Conservation (phyloP, 2,113 vertebrate species). For the Halichoeres trimaculatus region DNA sequence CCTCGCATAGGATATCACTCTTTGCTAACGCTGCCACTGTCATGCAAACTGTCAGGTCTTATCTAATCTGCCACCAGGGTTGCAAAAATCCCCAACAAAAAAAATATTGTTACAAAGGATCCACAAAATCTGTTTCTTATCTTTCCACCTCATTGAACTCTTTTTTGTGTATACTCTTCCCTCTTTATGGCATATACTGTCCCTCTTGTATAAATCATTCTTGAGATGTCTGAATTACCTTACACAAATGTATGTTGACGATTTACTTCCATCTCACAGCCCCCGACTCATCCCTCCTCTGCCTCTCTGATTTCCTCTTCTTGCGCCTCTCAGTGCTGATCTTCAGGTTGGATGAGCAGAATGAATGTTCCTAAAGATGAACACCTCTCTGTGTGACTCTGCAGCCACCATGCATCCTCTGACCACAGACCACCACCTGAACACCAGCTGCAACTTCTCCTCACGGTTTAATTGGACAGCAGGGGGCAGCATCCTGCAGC, state of each 20-base stretch:
- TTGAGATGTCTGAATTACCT: neutral
- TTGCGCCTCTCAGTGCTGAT: slow-evolving; percentile 26
- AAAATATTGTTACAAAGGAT: too few species aligned
- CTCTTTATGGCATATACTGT: slow-evolving; percentile 16
- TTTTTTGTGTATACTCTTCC: slow-evolving; percentile 9
- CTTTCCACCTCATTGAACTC: slow-evolving; percentile 18
- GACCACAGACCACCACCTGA: slow-evolving; percentile 28
- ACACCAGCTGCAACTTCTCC: slow-evolving; percentile 59
- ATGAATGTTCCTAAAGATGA: slow-evolving; percentile 63
- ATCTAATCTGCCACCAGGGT: too few species aligned
- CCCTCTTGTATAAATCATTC: slow-evolving; percentile 14
- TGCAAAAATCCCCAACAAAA: too few species aligned
- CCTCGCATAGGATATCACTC: too few species aligned
- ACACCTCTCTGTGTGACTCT: slow-evolving; percentile 44
- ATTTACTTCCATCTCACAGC: neutral
- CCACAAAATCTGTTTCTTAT: neutral
- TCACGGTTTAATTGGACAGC: slow-evolving; percentile 42
- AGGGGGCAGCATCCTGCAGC: slow-evolving; percentile 32
- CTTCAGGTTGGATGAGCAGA: slow-evolving; percentile 36
- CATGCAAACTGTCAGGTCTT: too few species aligned
- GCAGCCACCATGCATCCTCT: slow-evolving; percentile 42
- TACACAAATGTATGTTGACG: slow-evolving; percentile 5
- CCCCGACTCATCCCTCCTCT: slow-evolving; percentile 16
- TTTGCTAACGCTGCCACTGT: too few species aligned
- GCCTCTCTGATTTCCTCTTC: slow-evolving; percentile 6